Percentiles rank a stretch among this genome's conserved stretches.
These are phyloP conservation scores for Thymelicus lineola DNA, from an alignment of 2,888 invertebrate genomes.

Conservation along the genomic window DNA sequence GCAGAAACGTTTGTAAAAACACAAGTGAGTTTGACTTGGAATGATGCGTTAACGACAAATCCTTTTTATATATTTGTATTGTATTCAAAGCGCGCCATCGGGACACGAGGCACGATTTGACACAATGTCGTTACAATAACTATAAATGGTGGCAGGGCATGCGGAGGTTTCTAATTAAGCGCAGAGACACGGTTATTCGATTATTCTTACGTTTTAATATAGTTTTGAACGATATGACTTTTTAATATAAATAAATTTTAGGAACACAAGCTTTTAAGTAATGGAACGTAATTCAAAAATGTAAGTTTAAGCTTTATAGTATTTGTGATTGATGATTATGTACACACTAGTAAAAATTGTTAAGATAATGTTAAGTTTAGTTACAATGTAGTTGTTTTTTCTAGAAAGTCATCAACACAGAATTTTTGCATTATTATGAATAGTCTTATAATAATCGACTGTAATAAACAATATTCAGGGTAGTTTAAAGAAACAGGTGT, in stretches of 20 bases:
- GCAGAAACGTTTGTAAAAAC: slow-evolving; percentile 17
- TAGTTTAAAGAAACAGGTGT: slow-evolving; percentile 22
- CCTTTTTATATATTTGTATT: slow-evolving; percentile 33
- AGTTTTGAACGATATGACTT: neutral
- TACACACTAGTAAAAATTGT: too few relatives aligned
- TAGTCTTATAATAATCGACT: neutral
- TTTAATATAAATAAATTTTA: neutral
- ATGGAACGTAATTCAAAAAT: too few relatives aligned
- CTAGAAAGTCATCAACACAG: too few relatives aligned
- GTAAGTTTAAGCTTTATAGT: too few relatives aligned
- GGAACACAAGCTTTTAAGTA: neutral
- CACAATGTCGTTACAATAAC: slow-evolving; percentile 35
- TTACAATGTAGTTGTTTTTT: too few relatives aligned
- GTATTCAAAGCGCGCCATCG: slow-evolving; percentile 29
- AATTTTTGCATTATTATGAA: too few relatives aligned
- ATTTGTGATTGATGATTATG: too few relatives aligned
- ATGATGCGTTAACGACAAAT: slow-evolving; percentile 15
- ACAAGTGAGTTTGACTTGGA: slow-evolving; percentile 21
- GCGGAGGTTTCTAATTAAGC: slow-evolving; percentile 21
- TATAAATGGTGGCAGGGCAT: slow-evolving; percentile 21
- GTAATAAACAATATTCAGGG: neutral
- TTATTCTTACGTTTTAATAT: neutral
- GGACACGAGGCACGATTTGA: slow-evolving; percentile 32
- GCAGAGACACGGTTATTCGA: neutral
- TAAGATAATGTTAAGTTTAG: too few relatives aligned